Percentiles rank a stretch among this genome's conserved stretches.
Conservation (phyloP, 2,113 vertebrate genomes). For the Macheiramphus alcinus region DNA sequence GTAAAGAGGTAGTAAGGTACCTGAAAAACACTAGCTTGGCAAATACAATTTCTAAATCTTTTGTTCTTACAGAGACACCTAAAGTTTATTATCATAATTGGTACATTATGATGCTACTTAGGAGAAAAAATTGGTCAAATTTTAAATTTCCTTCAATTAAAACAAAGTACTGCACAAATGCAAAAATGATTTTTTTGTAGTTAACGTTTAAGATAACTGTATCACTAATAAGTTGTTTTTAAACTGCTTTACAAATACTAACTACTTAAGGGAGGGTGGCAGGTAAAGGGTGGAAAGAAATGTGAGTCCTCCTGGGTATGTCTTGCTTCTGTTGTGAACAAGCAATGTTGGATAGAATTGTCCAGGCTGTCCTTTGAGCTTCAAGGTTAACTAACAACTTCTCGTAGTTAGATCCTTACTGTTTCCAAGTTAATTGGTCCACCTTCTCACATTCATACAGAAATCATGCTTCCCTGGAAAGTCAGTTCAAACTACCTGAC, state of each 20-base stretch:
- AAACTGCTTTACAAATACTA: neutral
- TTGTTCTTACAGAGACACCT: neutral
- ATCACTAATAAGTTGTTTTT: neutral
- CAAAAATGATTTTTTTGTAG: neutral
- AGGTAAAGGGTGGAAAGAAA: neutral
- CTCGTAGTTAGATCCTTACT: neutral
- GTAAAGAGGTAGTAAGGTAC: neutral
- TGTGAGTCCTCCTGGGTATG: neutral
- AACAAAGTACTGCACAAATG: neutral
- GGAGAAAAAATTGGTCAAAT: neutral
- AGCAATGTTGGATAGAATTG: neutral
- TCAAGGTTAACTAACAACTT: neutral
- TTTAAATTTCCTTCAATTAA: neutral
- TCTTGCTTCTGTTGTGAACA: neutral
- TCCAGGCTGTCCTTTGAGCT: neutral
- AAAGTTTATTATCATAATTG: neutral
- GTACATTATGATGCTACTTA: neutral
- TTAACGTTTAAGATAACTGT: neutral
- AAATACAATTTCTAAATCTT: neutral
- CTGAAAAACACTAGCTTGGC: neutral
- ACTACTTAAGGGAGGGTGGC: neutral
- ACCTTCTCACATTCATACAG: neutral
- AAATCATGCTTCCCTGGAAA: neutral
- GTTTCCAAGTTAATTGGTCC: constrained; percentile 6
- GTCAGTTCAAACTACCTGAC: neutral